Base-by-base conservation (phyloP, 2,113 vertebrate species). In the Coreoperca whiteheadi region DNA sequence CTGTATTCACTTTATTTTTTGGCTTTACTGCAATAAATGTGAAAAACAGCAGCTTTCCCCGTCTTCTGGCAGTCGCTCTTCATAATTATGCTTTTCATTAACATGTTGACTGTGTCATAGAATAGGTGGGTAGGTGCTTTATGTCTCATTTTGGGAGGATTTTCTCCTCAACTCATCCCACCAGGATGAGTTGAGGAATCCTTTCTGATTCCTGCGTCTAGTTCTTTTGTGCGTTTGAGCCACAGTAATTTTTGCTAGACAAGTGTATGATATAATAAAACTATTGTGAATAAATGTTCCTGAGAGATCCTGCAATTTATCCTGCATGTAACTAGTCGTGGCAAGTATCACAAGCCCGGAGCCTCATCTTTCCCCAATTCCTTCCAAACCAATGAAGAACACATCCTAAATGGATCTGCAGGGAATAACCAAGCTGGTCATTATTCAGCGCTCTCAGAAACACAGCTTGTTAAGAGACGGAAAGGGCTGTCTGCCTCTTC, bases 401-500 rank as follows among this genome's bases (percentile, higher is more conserved):
- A 82, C 56, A 66, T 60, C 74, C 46, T 73, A 69, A 87, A 83
- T 79, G 60, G 66, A 77, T 70, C 70, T 59, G 53, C 61, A 39
- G 75, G 77, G 67, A 87, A 69, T 69, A 76, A 25, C 32, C 46
- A 54, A 48, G 77, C 51, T 63, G 73, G 37, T 67, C 64, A 84
- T 79, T 83, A 89, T 74, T 86, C 68, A 82, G 67, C 79, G 80
- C 30, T 64, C 74, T 72, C 23, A 63, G 73, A 85, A 77, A 83
- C 63, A 39, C 51, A 10, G 50, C 77, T 83, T 87, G 71, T 74
- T 85, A 79, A 51, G 79, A 81, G 72, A 51, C 28, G 46, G 74
- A 61, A 77, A 83, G 53, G 30, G 18, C 69, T 43, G 61, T 74
- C 71, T 74, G 32, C 78, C 76, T 81, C 68, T 60, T 83, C 69